A percentile compares a stretch with the other conserved stretches of the same genome.
Evolutionary conservation across 2,797 vertebrate species (phyloP).

Genomic region (Tarsius wallacei): DNA sequence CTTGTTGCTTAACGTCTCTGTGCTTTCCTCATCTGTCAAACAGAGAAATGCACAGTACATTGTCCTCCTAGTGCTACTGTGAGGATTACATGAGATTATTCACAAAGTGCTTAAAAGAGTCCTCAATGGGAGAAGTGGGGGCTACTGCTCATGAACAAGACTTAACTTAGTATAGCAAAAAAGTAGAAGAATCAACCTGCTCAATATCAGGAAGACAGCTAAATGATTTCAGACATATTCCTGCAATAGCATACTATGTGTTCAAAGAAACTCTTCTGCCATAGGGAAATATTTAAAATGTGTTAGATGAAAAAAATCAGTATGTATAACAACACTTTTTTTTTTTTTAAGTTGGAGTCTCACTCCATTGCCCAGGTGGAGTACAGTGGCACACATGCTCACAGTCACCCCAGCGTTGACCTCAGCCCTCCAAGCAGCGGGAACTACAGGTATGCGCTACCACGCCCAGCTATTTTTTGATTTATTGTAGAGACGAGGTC

Average conservation of each 20-base stretch:
- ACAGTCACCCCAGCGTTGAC: too few relatives aligned
- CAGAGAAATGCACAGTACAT: not conserved
- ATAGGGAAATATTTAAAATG: not conserved
- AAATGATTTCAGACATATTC: not conserved
- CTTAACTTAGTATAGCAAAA: not conserved
- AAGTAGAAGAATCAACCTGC: not conserved
- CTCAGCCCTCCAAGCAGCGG: too few relatives aligned
- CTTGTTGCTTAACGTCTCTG: not conserved
- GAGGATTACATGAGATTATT: slow-evolving; percentile 7
- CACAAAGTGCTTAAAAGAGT: not conserved
- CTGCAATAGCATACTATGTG: not conserved
- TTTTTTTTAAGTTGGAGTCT: too few relatives aligned
- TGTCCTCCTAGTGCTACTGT: not conserved
- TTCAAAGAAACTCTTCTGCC: slow-evolving; percentile 8
- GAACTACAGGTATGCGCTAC: too few relatives aligned
- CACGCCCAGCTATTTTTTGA: too few relatives aligned
- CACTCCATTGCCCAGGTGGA: too few relatives aligned
- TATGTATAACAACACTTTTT: not conserved
- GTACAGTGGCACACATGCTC: too few relatives aligned
- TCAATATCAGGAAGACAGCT: not conserved
- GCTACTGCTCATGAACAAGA: not conserved
- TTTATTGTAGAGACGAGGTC: too few relatives aligned
- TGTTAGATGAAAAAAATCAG: not conserved
- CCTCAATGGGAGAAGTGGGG: not conserved
- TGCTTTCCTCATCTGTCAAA: not conserved